Conservation (phyloP, 2,888 invertebrate species). For the Erebia epiphron region DNA sequence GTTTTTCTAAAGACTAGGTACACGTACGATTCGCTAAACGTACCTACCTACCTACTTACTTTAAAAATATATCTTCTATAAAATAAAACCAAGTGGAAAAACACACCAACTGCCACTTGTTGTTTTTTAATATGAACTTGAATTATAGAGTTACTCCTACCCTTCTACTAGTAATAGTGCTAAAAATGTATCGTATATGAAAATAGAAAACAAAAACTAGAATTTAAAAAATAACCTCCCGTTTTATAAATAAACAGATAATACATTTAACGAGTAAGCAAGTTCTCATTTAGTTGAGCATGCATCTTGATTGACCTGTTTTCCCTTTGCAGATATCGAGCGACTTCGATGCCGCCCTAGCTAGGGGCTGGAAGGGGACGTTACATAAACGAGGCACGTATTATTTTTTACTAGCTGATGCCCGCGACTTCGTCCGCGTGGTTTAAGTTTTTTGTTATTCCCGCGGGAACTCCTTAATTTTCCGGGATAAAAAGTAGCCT, state of each 20-base stretch:
- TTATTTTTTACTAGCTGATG: slow-evolving; percentile 13
- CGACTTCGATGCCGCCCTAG: slow-evolving; percentile 60
- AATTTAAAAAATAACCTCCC: slow-evolving; percentile 28
- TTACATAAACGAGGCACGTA: slow-evolving; percentile 58
- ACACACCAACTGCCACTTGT: background rate
- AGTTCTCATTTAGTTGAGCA: slow-evolving; percentile 20
- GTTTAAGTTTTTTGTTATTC: no score
- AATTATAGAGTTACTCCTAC: background rate
- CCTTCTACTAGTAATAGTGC: no score
- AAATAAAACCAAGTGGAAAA: background rate
- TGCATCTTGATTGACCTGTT: slow-evolving; percentile 32
- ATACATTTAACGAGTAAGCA: slow-evolving; percentile 30
- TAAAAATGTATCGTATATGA: background rate
- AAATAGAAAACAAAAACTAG: background rate
- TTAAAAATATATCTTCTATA: no score
- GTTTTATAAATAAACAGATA: slow-evolving; percentile 35
- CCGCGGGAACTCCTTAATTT: no score
- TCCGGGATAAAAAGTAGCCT: no score
- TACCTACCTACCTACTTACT: no score
- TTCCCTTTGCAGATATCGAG: slow-evolving; percentile 64
- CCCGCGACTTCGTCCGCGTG: no score
- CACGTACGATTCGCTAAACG: no score
- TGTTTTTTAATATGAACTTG: background rate
- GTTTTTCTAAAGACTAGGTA: no score
- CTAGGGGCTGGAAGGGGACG: slow-evolving; percentile 52